Evolutionary conservation across 2,888 invertebrate genomes (phyloP).

Genomic region (Acrobasis repandana): DNA sequence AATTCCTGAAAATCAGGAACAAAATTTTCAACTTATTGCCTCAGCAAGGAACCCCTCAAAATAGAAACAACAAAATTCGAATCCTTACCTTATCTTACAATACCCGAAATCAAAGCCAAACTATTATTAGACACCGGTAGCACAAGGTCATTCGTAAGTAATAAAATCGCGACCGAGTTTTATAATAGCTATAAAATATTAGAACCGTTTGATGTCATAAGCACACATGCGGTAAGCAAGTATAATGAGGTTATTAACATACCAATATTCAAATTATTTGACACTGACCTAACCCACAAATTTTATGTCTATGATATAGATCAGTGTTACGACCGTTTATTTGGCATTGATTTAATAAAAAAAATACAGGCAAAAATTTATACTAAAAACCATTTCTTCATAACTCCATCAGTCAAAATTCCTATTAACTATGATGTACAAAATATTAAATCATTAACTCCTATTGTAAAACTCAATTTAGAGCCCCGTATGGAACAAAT

Average conservation of each 20-base stretch:
- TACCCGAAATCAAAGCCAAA: background rate
- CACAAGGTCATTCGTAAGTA: background rate
- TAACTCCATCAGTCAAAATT: too few species aligned
- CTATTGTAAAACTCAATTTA: too few species aligned
- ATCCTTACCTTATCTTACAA: background rate
- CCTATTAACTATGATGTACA: too few species aligned
- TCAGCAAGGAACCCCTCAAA: background rate
- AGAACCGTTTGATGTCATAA: background rate
- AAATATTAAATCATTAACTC: too few species aligned
- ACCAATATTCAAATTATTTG: background rate
- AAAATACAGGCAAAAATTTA: too few species aligned
- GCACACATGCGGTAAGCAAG: background rate
- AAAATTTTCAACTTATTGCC: background rate
- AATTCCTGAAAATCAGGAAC: background rate
- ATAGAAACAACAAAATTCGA: background rate
- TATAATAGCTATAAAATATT: background rate
- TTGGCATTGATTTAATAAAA: too few species aligned
- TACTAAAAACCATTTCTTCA: too few species aligned
- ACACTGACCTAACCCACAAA: background rate
- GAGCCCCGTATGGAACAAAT: too few species aligned
- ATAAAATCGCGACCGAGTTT: background rate
- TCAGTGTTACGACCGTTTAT: too few species aligned
- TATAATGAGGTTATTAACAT: background rate
- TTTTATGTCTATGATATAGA: background rate
- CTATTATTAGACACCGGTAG: background rate